Base-by-base conservation (phyloP, 2,888 invertebrate species). In the Chydorus sphaericus region DNA sequence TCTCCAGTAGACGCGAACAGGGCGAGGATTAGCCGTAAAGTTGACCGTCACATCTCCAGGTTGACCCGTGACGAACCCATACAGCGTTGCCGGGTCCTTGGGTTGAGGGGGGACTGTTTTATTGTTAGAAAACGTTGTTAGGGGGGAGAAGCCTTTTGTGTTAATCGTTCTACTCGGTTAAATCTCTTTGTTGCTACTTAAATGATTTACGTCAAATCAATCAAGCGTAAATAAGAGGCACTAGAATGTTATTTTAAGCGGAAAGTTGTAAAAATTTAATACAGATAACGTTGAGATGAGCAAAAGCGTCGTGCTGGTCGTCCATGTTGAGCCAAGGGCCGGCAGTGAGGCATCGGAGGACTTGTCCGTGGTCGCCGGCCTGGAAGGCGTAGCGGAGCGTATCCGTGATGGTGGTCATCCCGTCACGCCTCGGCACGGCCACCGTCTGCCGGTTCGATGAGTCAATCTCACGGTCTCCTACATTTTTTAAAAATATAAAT, bases 21-120 rank as follows among this genome's bases (percentile, higher is more conserved):
- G 60, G 73, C 71, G 55, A 14, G 88, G 87, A 69, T 84, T 81
- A 14, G 85, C 77, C 4, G 79, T 73, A 28, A 87, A 74, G 1
- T 81, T 81, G n/a, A 87, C 78, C 60, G 80, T 81, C 54, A 88
- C 78, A 3, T 76, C 72, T 1, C 83, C 86, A n/a, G 78, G 77
- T 38, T 77, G 76, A 4, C 83, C 83, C 60, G 86, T 71, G 59
- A 81, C 81, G 58, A 83, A 78, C 0, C 85, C 87, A 28, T 55
- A 55, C n/a, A 33, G 33, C 14, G 48, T 49, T 20, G 37, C 36
- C 5, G 30, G 18, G 11, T 23, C 33, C 28, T 55, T 48, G 2
- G 55, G 49, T 23, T 49, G 48, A 8, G 55, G 55, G n/a, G 55
- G 31, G 48, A 55, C 55, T 55, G 36, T 10, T 29, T n/a, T 30